Evolutionary conservation across 2,888 invertebrate species (phyloP).

Genomic region (Cerceris ruficornis): DNA sequence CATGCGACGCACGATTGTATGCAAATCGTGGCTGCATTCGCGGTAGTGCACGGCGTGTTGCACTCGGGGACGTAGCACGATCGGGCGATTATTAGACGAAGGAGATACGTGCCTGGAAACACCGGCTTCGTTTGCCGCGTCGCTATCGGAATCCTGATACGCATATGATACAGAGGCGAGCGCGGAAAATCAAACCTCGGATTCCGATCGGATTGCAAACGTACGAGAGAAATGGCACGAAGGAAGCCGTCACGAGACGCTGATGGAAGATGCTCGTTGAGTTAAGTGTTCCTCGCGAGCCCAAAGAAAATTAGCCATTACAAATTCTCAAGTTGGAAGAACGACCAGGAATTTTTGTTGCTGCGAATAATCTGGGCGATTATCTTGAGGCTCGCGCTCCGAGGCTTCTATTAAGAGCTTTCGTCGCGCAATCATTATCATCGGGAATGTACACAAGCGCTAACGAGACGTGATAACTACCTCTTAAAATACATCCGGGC

Average conservation of each 20-base stretch:
- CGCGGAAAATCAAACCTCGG: not conserved
- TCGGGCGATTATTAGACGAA: slow-evolving; percentile 62
- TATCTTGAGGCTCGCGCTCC: not conserved
- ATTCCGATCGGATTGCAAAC: not conserved
- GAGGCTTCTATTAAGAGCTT: not conserved
- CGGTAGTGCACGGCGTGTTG: slow-evolving; percentile 51
- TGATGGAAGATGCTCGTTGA: not conserved
- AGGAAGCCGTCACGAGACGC: no score
- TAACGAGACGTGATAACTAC: slow-evolving; percentile 55
- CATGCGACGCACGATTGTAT: slow-evolving; percentile 63
- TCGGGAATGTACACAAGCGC: slow-evolving; percentile 48
- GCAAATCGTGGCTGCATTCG: slow-evolving; percentile 56
- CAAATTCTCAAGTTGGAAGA: not conserved
- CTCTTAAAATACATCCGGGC: slow-evolving; percentile 29
- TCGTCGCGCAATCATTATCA: slow-evolving; percentile 53
- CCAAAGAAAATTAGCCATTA: not conserved
- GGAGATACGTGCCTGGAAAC: slow-evolving; percentile 56
- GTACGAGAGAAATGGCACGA: not conserved
- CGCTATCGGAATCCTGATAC: slow-evolving; percentile 40
- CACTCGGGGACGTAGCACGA: slow-evolving; percentile 37
- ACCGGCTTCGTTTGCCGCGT: slow-evolving; percentile 12
- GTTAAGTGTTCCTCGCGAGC: not conserved
- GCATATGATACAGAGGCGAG: slow-evolving; percentile 10
- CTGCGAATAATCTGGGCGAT: not conserved
- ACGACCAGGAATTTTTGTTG: not conserved